Base-by-base conservation (phyloP, 2,888 invertebrate species). In the Brachycybe producta region DNA sequence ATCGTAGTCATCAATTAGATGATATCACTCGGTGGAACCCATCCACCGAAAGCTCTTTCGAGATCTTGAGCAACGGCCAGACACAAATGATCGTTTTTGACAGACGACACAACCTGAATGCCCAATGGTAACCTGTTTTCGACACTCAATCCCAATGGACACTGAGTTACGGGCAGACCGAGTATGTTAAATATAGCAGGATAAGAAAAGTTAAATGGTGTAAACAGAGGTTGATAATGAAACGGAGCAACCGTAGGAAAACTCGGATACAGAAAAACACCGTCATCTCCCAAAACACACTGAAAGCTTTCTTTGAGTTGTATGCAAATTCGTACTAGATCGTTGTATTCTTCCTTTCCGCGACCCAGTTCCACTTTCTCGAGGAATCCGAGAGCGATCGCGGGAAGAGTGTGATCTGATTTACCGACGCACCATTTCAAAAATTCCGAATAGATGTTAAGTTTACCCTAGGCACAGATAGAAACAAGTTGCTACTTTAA, bases 181-280 rank as follows among this genome's bases (percentile, higher is more conserved):
- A 92, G 70, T 30, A 86, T 79, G 68, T 92, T 94, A 52, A 92
- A 80, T 57, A 91, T 78, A 19, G 78, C 82, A 0, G 90, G 87
- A 63, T 92, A 92, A 5, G 78, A 73, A 65, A 90, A 90, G 65
- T 92, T 90, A 57, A 86, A 78, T 11, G 86, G 76, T 59, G 81
- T 80, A 24, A 81, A 61, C 21, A 91, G 62, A 0, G 91, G 84
- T 62, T 91, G 87, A 61, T 84, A 79, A 67, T 94, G 92, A 62
- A 85, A 83, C 0, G 84, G 86, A 0, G 92, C 91, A 11, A 84
- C 76, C 8, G 83, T 83, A 2, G 92, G 91, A 70, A 88, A 88
- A 0, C 87, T 80, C 1, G 92, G 92, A 64, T 82, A 91, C 28
- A 94, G 68, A 52, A 94, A 76, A 2, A 94, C 80, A 1, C 91